phyloP scores from a whole-genome alignment of 1,140 invertebrate species.

The Lasioglossum albipes region DNA sequence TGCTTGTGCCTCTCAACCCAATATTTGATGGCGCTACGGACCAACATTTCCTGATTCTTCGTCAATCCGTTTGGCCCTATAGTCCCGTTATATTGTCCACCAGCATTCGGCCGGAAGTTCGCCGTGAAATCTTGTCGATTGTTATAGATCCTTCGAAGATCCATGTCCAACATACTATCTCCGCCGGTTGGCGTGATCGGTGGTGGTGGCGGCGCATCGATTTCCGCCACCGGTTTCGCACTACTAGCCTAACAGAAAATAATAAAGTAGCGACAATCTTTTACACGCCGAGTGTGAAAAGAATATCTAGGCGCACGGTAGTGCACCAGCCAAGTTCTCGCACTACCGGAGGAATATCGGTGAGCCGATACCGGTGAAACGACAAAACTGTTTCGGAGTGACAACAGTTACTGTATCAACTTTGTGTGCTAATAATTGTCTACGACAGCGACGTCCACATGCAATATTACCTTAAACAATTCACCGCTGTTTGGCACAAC shows the following conservation, averaged over 20 bases:
- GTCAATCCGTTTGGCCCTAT: slow-evolving; percentile 87
- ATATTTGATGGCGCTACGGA: slow-evolving; percentile 91
- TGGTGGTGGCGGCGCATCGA: slow-evolving; percentile 59
- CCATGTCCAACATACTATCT: slow-evolving; percentile 81
- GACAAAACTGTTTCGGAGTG: too few species aligned
- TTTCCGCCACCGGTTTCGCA: slow-evolving; percentile 71
- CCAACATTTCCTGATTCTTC: slow-evolving; percentile 90
- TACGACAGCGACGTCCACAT: neutral
- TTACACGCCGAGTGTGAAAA: too few species aligned
- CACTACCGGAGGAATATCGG: too few species aligned
- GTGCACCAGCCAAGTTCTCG: too few species aligned
- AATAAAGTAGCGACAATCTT: neutral
- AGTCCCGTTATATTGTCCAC: slow-evolving; percentile 81
- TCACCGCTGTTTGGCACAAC: slow-evolving; percentile 89
- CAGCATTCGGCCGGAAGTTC: slow-evolving; percentile 84
- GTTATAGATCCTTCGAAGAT: slow-evolving; percentile 87
- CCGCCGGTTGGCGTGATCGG: slow-evolving; percentile 50
- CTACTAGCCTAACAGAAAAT: slow-evolving; percentile 69
- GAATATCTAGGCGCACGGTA: too few species aligned
- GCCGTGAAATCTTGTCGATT: slow-evolving; percentile 88
- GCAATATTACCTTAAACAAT: slow-evolving; percentile 81
- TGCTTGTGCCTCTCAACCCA: slow-evolving; percentile 94
- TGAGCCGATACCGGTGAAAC: too few species aligned
- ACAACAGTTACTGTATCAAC: too few species aligned
- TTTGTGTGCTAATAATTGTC: too few species aligned